A percentile compares a stretch with the other conserved stretches of the same genome.
Evolutionary conservation across 2,797 vertebrate genomes (phyloP).

Genomic region (Pachyuromys duprasi): DNA sequence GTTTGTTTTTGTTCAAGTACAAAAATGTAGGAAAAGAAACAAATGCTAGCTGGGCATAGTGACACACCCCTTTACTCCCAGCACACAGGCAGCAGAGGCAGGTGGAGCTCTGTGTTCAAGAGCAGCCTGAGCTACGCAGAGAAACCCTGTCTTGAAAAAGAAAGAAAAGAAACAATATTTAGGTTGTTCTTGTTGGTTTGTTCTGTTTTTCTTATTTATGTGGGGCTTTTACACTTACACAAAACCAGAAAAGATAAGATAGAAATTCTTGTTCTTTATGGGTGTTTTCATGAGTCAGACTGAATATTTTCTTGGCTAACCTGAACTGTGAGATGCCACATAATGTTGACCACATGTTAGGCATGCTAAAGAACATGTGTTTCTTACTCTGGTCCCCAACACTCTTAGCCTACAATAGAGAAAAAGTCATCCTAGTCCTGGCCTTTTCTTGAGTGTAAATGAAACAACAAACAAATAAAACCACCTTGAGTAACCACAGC

Average conservation of each 20-base stretch:
- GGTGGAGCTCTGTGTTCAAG: not conserved
- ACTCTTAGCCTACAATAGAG: not conserved
- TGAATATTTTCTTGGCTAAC: not conserved
- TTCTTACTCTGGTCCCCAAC: not conserved
- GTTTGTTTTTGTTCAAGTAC: conserved; percentile 39
- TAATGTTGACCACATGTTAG: not conserved
- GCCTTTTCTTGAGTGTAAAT: not conserved
- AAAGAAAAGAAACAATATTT: not conserved
- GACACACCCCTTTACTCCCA: not conserved
- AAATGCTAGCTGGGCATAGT: not conserved
- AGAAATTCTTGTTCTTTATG: not conserved
- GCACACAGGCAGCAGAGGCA: not conserved
- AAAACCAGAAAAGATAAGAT: not conserved
- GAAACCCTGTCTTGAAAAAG: not conserved
- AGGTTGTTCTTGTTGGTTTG: not conserved
- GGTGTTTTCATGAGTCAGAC: not conserved
- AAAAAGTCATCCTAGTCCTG: not conserved
- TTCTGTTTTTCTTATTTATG: conserved; percentile 31
- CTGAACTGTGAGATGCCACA: not conserved
- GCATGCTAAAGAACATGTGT: not conserved
- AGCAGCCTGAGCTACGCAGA: not conserved
- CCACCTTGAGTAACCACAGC: not conserved
- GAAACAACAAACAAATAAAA: not conserved
- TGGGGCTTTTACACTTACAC: conserved; percentile 22
- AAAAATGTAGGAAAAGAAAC: not conserved